Conservation (phyloP, 53 echinoderm and acorn worm genomes). For the Luidia sarsii region DNA sequence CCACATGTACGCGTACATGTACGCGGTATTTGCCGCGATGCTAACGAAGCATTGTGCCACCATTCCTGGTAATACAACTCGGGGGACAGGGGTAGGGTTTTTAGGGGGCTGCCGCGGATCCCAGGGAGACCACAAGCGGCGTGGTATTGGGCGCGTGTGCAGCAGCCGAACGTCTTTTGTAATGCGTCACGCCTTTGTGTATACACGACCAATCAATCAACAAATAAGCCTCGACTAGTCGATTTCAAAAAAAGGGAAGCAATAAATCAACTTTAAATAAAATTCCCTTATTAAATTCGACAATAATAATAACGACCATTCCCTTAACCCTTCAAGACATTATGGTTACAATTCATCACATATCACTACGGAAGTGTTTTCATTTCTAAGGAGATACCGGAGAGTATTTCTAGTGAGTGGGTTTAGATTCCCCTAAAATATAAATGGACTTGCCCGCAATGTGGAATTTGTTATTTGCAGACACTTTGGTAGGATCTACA, state of each 20-base stretch:
- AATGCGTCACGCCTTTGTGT: conserved; percentile 60
- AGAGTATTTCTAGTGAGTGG: too few species aligned
- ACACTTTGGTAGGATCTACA: conserved; percentile 52
- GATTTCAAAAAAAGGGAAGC: conserved; percentile 4
- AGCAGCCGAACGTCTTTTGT: conserved; percentile 53
- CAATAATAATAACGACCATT: too few species aligned
- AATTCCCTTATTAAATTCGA: too few species aligned
- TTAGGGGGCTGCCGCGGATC: too few species aligned
- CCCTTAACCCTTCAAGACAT: too few species aligned
- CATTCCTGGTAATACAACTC: conserved; percentile 20
- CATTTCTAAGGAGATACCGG: too few species aligned
- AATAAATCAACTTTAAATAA: too few species aligned
- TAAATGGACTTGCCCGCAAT: conserved; percentile 42
- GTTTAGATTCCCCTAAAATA: too few species aligned
- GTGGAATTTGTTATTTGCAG: conserved; percentile 60
- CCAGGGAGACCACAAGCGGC: too few species aligned
- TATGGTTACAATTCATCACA: too few species aligned
- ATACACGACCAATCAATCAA: conserved; percentile 53
- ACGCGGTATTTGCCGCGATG: conserved; percentile 46
- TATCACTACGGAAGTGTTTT: too few species aligned
- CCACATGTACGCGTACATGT: conserved; percentile 44
- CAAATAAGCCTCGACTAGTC: conserved; percentile 53
- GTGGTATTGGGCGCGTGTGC: conserved; percentile 45
- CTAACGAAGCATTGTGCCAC: conserved; percentile 45
- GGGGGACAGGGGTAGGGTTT: too few species aligned